phyloP scores from a whole-genome alignment of 2,113 vertebrate genomes.

The Zosterops pallidus region DNA sequence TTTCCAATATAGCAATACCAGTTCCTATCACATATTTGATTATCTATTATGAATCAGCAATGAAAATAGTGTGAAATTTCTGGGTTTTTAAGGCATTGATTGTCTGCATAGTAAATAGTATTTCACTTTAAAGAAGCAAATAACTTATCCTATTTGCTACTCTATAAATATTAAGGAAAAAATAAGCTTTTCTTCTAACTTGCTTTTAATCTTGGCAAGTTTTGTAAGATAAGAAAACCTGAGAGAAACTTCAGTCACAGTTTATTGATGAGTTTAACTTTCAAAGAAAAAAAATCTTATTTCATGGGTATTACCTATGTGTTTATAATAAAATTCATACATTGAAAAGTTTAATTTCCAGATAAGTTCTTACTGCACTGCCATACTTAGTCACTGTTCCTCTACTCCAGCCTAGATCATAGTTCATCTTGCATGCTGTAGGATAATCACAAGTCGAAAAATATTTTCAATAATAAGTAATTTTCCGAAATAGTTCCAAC shows the following conservation, averaged over 20 bases:
- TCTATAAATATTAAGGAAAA: background rate
- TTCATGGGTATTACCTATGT: background rate
- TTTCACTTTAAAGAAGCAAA: background rate
- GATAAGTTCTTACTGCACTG: background rate
- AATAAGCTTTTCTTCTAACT: background rate
- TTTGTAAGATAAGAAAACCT: background rate
- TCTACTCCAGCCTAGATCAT: background rate
- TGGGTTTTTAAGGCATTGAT: background rate
- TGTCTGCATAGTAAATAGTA: background rate
- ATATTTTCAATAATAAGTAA: background rate
- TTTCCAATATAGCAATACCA: background rate
- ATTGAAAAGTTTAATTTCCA: background rate
- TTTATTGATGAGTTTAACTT: background rate
- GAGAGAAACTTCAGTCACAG: background rate
- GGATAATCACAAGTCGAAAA: background rate
- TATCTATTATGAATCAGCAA: background rate
- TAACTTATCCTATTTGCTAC: background rate
- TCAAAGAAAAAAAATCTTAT: background rate
- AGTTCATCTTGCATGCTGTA: background rate
- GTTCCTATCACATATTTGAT: background rate
- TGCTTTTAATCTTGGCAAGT: background rate
- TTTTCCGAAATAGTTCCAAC: background rate
- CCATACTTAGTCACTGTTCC: background rate
- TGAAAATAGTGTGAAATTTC: background rate
- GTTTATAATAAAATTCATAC: background rate